A percentile compares a stretch with the other conserved stretches of the same genome.
These are phyloP conservation scores for Euura saliciscinereae DNA, from an alignment of 1,140 invertebrate species.

Conservation along the genomic window DNA sequence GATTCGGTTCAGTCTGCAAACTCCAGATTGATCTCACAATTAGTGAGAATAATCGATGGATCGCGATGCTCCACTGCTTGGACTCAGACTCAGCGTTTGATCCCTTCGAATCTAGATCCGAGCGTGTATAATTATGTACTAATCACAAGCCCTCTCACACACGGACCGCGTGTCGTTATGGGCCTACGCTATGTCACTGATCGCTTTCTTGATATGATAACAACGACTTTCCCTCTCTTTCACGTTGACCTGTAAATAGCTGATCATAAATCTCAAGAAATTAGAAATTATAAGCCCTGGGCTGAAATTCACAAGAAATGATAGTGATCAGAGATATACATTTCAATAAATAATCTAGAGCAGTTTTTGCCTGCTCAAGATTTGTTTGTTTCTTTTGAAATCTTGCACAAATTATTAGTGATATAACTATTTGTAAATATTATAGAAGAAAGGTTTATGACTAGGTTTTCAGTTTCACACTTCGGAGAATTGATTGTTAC, in stretches of 20 bases:
- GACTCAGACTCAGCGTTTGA: neutral
- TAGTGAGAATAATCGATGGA: conserved; percentile 24
- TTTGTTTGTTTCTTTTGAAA: neutral
- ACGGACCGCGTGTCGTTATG: neutral
- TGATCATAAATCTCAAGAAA: neutral
- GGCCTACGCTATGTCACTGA: neutral
- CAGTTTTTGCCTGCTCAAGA: neutral
- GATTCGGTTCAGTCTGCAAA: neutral
- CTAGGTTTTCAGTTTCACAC: too few relatives aligned
- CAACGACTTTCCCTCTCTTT: neutral
- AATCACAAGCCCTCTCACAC: conserved; percentile 30
- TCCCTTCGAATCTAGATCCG: conserved; percentile 23
- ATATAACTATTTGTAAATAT: too few relatives aligned
- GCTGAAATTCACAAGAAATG: neutral
- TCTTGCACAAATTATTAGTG: neutral
- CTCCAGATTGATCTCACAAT: conserved; percentile 24
- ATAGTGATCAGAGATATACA: too few relatives aligned
- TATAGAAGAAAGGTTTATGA: too few relatives aligned
- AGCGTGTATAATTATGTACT: conserved; percentile 44
- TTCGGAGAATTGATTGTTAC: too few relatives aligned
- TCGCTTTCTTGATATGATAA: neutral
- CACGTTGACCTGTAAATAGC: neutral
- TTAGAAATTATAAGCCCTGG: neutral
- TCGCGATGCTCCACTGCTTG: neutral
- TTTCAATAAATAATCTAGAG: neutral